Conservation (phyloP, 1,140 invertebrate genomes). For the Meteorus sp. region DNA sequence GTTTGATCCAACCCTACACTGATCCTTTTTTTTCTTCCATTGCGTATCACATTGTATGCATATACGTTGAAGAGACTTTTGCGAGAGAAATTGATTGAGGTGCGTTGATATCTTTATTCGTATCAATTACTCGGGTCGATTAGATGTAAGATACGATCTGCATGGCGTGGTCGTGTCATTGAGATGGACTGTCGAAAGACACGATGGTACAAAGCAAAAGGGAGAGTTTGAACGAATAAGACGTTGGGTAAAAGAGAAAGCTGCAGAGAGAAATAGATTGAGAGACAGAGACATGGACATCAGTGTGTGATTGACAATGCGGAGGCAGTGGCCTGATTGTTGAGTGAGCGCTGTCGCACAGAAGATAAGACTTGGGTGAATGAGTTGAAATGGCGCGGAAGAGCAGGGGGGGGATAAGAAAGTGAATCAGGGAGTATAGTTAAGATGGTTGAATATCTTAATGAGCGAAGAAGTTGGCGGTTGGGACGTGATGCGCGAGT, state of each 20-base stretch:
- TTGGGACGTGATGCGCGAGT: neutral
- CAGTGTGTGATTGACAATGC: constrained; percentile 59
- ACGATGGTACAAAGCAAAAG: no score
- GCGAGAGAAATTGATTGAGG: constrained; percentile 25
- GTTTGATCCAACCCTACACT: no score
- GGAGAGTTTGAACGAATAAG: constrained; percentile 6
- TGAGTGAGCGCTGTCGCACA: constrained; percentile 58
- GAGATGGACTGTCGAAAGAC: constrained; percentile 19
- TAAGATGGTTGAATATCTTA: no score
- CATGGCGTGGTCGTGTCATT: constrained; percentile 6
- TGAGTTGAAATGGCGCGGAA: no score
- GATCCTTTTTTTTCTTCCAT: no score
- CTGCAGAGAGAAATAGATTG: constrained; percentile 36
- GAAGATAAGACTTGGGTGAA: constrained; percentile 59
- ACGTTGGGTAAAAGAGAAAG: constrained; percentile 34
- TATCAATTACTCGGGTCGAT: constrained; percentile 61
- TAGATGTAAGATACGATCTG: constrained; percentile 56
- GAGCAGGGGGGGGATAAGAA: constrained; percentile 8
- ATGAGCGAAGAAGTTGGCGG: constrained; percentile 40
- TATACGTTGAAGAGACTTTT: no score
- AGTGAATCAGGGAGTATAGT: constrained; percentile 32
- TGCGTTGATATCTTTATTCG: constrained; percentile 57
- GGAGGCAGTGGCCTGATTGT: constrained; percentile 47
- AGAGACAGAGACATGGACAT: no score
- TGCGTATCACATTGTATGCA: no score